A percentile compares a stretch with the other conserved stretches of the same genome.
These are phyloP conservation scores for Camponotus floridanus DNA, from an alignment of 1,140 invertebrate species.

Conservation along the genomic window DNA sequence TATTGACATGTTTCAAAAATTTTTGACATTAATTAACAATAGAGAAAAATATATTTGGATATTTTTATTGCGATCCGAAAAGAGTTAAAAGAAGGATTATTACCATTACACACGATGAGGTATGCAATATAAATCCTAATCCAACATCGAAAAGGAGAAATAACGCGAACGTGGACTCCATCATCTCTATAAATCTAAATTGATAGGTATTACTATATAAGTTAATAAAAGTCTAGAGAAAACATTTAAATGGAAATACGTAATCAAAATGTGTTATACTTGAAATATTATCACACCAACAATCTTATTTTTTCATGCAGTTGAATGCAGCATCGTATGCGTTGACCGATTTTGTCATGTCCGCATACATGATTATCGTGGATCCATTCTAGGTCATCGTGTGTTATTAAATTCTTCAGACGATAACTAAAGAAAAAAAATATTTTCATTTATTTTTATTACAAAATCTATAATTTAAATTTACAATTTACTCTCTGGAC, in stretches of 20 bases:
- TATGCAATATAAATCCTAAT: constrained; percentile 19
- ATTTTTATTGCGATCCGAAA: neutral
- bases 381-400: neutral
- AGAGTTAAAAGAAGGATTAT: neutral
- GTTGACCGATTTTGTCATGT: neutral
- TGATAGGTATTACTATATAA: neutral
- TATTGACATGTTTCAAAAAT: neutral
- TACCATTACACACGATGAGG: constrained; percentile 32
- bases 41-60: neutral
- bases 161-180: neutral
- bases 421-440: constrained; percentile 16
- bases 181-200: constrained; percentile 24
- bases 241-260: neutral
- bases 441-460: neutral
- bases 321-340: constrained; percentile 30
- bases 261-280: neutral
- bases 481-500: too few relatives aligned
- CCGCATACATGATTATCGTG: neutral
- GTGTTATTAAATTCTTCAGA: neutral
- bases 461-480: too few relatives aligned
- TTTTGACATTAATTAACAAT: neutral
- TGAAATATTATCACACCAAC: constrained; percentile 38
- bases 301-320: constrained; percentile 36
- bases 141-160: constrained; percentile 28
- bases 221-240: too few relatives aligned